Base-by-base conservation (phyloP, 2,888 invertebrate genomes). In the Sinopyrophorus schimmeli region DNA sequence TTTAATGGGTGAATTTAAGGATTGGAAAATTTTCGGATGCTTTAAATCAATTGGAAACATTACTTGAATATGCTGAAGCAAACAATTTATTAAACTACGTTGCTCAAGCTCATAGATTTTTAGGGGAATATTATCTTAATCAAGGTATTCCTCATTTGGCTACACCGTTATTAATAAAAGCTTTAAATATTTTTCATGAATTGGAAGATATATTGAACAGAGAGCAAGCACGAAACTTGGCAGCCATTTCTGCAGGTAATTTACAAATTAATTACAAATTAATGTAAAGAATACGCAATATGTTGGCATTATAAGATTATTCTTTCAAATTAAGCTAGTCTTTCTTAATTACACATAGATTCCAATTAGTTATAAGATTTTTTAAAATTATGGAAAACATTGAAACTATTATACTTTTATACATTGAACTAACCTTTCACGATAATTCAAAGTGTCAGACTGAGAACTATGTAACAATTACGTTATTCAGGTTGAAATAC, bases 71-170 rank as follows among this genome's bases (percentile, higher is more conserved):
- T 40, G 65, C 69, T 0, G 57, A 65, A 39, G 42, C 58, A 10
- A 34, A 68, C 21, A 49, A 66, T 4, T 46, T 70, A 12, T 49
- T 50, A 4, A 63, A 59, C 39, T 71, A 69, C 27, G 44, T 67
- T 5, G 72, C 66, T 0, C 65, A 66, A 53, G 67, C 70, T 3
- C 65, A 68, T 49, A 60, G 69, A 35, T 68, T 64, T 53, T 57
- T 72, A 24, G 74, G 72, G 1, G 70, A 72, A 47, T 69, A 67
- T 53, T 66, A 69, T 52, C 52, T 74, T 12, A 66, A 64, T 32
- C 60, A 64, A 39, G 66, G 68, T 5, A 51, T 60, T 10, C 60
- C 69, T 0, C 41, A 51, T 10, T 58, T 58, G 20, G 70, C 72
- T 1, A 68, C 69, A 3, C 62, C 65, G 3, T 49, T 67, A 11